phyloP scores from a whole-genome alignment of 2,113 vertebrate genomes.

The Trichechus manatus region DNA sequence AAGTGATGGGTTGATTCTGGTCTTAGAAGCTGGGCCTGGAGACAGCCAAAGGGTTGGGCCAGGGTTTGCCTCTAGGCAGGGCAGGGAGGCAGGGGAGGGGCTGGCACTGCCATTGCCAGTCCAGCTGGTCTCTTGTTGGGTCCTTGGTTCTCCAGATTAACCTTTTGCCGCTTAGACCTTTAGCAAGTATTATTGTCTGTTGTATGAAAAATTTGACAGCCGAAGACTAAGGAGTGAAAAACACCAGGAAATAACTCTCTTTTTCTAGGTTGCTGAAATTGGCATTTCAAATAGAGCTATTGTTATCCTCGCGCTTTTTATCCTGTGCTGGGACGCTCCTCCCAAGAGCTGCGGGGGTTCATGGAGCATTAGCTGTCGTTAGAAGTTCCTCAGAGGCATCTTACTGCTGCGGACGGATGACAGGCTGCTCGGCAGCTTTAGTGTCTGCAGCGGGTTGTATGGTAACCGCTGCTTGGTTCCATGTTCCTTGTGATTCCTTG shows the following conservation, averaged over 20 bases:
- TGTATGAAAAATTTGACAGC: neutral
- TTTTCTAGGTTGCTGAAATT: too few relatives aligned
- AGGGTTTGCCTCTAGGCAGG: too few relatives aligned
- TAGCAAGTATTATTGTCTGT: neutral
- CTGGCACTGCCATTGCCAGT: too few relatives aligned
- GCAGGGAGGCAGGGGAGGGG: too few relatives aligned
- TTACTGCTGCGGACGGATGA: neutral
- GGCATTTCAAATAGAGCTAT: neutral
- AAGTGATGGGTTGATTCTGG: too few relatives aligned
- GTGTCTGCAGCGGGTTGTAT: too few relatives aligned
- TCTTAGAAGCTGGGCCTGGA: too few relatives aligned
- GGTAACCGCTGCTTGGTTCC: too few relatives aligned
- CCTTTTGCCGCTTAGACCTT: too few relatives aligned
- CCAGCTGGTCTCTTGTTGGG: too few relatives aligned
- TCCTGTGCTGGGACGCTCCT: neutral
- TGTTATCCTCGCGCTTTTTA: neutral
- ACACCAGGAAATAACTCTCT: neutral
- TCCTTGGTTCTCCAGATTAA: neutral
- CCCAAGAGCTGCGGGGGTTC: neutral
- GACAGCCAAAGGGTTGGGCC: too few relatives aligned
- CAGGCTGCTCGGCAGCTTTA: neutral
- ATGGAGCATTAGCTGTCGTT: too few relatives aligned
- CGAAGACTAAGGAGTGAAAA: neutral
- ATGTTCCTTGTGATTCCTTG: rapidly evolving
- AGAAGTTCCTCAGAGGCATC: neutral